phyloP scores from a whole-genome alignment of 2,113 vertebrate genomes.

The Guaruba guarouba region DNA sequence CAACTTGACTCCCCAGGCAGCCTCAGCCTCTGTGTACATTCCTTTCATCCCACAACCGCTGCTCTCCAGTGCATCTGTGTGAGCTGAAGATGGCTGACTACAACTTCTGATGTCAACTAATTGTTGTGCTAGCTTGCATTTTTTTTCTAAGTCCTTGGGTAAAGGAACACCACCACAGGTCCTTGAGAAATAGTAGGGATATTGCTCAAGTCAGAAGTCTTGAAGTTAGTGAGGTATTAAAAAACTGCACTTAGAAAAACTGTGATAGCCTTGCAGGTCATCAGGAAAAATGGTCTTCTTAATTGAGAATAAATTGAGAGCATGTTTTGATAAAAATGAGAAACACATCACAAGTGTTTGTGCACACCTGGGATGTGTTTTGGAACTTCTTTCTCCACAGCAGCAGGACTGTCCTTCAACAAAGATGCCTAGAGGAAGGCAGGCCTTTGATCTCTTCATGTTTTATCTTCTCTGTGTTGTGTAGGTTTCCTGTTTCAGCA shows the following conservation, averaged over 20 bases:
- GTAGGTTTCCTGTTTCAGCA: slow-evolving; percentile 17
- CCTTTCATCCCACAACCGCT: neutral
- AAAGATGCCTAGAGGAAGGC: slow-evolving; percentile 51
- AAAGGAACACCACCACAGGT: neutral
- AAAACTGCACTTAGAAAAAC: neutral
- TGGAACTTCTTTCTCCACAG: neutral
- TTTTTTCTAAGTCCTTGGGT: neutral
- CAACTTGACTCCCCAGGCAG: neutral
- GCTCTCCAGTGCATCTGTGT: neutral
- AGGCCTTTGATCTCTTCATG: slow-evolving; percentile 48
- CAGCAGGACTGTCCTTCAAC: neutral
- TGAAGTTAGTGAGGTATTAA: neutral
- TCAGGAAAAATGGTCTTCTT: slow-evolving; percentile 29
- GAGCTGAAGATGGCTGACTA: neutral
- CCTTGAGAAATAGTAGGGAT: neutral
- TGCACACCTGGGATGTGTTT: slow-evolving; percentile 71
- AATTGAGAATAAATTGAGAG: slow-evolving; percentile 53
- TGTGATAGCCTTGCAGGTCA: neutral
- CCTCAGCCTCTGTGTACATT: neutral
- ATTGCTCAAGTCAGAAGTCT: neutral
- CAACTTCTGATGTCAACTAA: neutral
- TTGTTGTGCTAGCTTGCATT: neutral
- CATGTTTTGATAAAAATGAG: slow-evolving; percentile 40
- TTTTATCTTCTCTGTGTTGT: slow-evolving; percentile 41
- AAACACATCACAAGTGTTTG: slow-evolving; percentile 37